Evolutionary conservation across 2,888 invertebrate genomes (phyloP).

Genomic region (Anthoptus insignis): DNA sequence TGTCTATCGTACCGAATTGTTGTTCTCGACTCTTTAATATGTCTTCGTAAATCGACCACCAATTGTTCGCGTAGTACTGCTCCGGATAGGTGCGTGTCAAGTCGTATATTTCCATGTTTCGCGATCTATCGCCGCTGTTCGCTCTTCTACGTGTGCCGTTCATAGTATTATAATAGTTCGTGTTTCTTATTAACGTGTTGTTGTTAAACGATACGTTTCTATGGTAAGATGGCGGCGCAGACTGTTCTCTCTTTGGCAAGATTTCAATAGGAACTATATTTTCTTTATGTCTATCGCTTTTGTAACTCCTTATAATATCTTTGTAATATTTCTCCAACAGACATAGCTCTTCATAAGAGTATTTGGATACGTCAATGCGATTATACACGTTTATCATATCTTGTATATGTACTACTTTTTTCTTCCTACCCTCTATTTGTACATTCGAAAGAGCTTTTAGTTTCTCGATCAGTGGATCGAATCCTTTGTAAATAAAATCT

Average conservation of each 20-base stretch:
- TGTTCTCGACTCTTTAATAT: conserved; percentile 74
- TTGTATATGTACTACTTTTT: conserved; percentile 68
- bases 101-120: conserved; percentile 72
- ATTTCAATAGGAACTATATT: conserved; percentile 58
- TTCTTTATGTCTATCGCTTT: conserved; percentile 64
- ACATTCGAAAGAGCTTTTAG: conserved; percentile 73
- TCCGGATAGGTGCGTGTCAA: conserved; percentile 75
- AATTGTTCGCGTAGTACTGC: conserved; percentile 83
- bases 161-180: conserved; percentile 59
- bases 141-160: conserved; percentile 60
- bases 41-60: conserved; percentile 83
- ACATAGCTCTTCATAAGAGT: conserved; percentile 80
- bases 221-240: conserved; percentile 58
- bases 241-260: conserved; percentile 53
- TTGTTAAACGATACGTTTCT: conserved; percentile 67
- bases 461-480: conserved; percentile 80
- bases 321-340: conserved; percentile 79
- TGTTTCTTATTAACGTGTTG: conserved; percentile 60
- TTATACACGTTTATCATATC: conserved; percentile 77
- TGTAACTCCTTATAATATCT: conserved; percentile 77
- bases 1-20: conserved; percentile 81
- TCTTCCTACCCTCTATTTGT: conserved; percentile 68
- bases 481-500: conserved; percentile 81
- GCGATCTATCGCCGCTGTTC: conserved; percentile 56
- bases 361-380: conserved; percentile 74